Evolutionary conservation across 2,888 invertebrate genomes (phyloP), one percentile per base, ranked within the genome.

Genomic region (Pseudeuparius sepicola): DNA sequence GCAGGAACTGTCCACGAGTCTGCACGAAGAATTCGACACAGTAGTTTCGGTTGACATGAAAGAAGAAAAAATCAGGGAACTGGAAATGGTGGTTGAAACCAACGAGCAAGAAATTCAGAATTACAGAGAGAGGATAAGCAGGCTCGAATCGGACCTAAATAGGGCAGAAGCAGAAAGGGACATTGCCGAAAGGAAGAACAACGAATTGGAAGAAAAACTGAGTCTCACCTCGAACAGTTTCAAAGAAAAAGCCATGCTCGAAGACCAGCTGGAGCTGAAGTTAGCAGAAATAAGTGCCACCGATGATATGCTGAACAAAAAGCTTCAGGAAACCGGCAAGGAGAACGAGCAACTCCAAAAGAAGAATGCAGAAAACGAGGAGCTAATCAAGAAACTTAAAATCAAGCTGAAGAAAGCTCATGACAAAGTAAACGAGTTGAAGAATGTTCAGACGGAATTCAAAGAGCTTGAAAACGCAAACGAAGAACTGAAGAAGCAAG

Each of bases 11-110:
- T 50, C 51, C n/a, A 47, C 46, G 4, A 53, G 51, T 27, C 36
- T 48, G 15, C 47, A 50, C 17, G 49, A 52, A 36, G 47, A 48
- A 31, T 41, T 46, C 16, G 45, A 46, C 20, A 27, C 37, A 14
- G 29, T 35, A 11, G 41, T 43, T 23, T 41, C 42, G 35, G 45
- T 46, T 9, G 44, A 41, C 7, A 39, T 43, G 9, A 63, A 71
- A 32, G 71, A 78, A 41, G 77, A 78, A 2, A 84, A 83, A 60
- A 57, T 85, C 7, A 78, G 79, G 54, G 83, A 85, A 56, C 66
- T 79, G 40, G 78, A 82, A 53, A 66, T 78, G 29, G 78, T 77
- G 41, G 77, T 83, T 35, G 84, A 85, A 57, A 75, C 71, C 23
- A 62, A 83, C 37, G 79, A 84, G 56, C 59, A 66, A 15, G 82